Evolutionary conservation across 2,797 vertebrate species (phyloP).

Genomic region (Arremon aurantiirostris): DNA sequence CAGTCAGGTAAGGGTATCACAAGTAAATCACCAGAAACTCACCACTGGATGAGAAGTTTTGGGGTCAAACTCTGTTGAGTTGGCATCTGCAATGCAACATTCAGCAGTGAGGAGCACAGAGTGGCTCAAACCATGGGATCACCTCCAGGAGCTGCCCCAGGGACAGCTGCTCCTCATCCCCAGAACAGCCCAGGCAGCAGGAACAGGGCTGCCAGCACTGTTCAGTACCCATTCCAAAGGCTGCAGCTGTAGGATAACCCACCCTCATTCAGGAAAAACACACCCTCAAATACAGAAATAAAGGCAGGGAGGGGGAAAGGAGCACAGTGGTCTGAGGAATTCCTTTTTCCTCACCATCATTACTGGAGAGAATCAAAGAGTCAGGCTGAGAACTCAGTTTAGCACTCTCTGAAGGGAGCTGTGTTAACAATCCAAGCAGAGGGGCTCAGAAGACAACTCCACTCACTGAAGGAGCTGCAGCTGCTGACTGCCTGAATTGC

Average conservation of each 20-base stretch:
- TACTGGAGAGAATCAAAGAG: not conserved
- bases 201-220: not conserved
- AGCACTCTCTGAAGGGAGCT: not conserved
- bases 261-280: not conserved
- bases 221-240: rapidly evolving
- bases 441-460: not conserved
- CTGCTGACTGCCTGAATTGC: not conserved
- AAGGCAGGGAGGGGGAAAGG: not conserved
- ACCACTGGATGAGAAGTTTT: constrained; percentile 91
- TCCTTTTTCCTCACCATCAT: not conserved
- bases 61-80: constrained; percentile 95
- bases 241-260: not conserved
- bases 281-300: not conserved
- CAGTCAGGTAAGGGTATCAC: not conserved
- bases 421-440: not conserved
- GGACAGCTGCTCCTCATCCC: not conserved
- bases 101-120: not conserved
- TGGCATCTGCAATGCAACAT: constrained; percentile 82
- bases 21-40: constrained; percentile 53
- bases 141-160: not conserved
- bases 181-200: not conserved
- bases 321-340: not conserved
- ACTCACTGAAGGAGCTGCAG: not conserved
- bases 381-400: not conserved
- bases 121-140: rapidly evolving